phyloP scores from a whole-genome alignment of 2,888 invertebrate species.

The Agonopterix subpropinquella region DNA sequence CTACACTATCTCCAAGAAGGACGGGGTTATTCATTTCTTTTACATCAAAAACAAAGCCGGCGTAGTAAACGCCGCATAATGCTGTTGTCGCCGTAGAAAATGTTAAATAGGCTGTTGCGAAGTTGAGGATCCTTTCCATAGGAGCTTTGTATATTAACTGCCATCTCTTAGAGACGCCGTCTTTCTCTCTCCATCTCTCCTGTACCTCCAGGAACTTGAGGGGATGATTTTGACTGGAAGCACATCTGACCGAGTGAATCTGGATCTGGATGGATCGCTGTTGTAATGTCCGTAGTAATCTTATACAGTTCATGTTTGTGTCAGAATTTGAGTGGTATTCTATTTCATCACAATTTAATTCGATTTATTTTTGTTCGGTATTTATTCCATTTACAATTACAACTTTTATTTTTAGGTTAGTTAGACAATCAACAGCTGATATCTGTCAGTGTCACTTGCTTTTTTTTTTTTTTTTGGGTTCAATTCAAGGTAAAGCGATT shows the following conservation, averaged over 20 bases:
- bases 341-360: too few species aligned
- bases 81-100: slow-evolving; percentile 38
- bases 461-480: too few species aligned
- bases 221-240: slow-evolving; percentile 34
- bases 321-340: not conserved
- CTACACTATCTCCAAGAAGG: slow-evolving; percentile 41
- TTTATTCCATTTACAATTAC: too few species aligned
- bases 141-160: slow-evolving; percentile 64
- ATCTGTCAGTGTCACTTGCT: too few species aligned
- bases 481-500: too few species aligned
- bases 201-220: slow-evolving; percentile 50
- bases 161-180: slow-evolving; percentile 48
- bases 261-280: slow-evolving; percentile 24
- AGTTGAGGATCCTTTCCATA: slow-evolving; percentile 48
- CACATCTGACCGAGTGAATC: slow-evolving; percentile 27
- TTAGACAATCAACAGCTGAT: too few species aligned
- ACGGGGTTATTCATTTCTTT: slow-evolving; percentile 44
- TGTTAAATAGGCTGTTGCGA: slow-evolving; percentile 43
- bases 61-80: slow-evolving; percentile 41
- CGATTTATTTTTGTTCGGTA: too few species aligned
- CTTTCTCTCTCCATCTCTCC: slow-evolving; percentile 47
- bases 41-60: slow-evolving; percentile 38
- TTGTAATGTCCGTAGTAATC: slow-evolving; percentile 25
- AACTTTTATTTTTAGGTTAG: too few species aligned
- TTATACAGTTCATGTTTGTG: slow-evolving; percentile 41